phyloP scores from a whole-genome alignment of 2,888 invertebrate genomes.

The Tachina grossa region DNA sequence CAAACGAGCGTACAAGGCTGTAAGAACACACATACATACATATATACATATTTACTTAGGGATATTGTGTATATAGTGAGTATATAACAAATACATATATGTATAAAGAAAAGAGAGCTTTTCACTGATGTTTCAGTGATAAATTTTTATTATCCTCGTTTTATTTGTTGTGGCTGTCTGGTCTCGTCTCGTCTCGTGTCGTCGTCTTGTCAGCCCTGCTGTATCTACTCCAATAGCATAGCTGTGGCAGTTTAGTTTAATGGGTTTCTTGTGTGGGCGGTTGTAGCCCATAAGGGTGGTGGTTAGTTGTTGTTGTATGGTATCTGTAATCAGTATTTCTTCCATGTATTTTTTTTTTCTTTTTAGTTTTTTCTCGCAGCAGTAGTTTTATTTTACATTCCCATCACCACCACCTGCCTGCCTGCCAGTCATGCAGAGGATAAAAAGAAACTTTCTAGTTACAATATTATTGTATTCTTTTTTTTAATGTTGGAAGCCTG shows the following conservation, averaged over 20 bases:
- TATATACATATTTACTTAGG: not conserved
- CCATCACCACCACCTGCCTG: slow-evolving; percentile 28
- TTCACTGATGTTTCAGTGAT: slow-evolving; percentile 77
- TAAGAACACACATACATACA: not conserved
- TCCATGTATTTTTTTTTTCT: slow-evolving; percentile 2
- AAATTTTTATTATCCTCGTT: slow-evolving; percentile 76
- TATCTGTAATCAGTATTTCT: slow-evolving; percentile 67
- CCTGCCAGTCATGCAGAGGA: slow-evolving; percentile 9
- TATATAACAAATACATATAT: slow-evolving; percentile 10
- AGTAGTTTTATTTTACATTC: slow-evolving; percentile 45
- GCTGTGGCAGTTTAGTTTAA: slow-evolving; percentile 16
- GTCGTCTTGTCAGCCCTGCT: not conserved
- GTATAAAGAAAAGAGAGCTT: slow-evolving; percentile 24
- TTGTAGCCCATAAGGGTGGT: slow-evolving; percentile 15
- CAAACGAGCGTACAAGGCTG: not conserved
- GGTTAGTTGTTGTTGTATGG: slow-evolving; percentile 61
- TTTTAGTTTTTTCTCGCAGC: slow-evolving; percentile 1
- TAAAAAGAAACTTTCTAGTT: slow-evolving; percentile 2
- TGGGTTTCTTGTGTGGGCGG: slow-evolving; percentile 21
- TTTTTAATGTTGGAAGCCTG: not conserved
- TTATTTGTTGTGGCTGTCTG: slow-evolving; percentile 64
- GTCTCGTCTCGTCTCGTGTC: not conserved
- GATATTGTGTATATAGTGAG: not conserved
- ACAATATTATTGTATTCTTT: not conserved
- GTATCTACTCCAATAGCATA: not conserved